Evolutionary conservation across 2,797 vertebrate genomes (phyloP).

Genomic region (Sebastes hubbsi): DNA sequence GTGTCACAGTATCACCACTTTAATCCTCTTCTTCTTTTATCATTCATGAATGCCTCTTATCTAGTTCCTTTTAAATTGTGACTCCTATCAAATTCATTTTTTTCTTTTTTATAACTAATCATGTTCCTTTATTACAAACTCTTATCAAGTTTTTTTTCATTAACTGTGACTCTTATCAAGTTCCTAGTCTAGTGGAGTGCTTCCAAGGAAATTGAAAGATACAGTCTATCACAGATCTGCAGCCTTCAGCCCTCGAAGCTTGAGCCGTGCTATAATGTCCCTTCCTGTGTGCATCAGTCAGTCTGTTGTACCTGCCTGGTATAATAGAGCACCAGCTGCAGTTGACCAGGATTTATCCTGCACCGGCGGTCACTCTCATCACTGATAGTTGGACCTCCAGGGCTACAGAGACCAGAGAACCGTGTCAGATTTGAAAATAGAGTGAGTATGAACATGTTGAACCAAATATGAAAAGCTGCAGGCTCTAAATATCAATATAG

Average conservation of each 20-base stretch:
- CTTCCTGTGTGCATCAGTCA: constrained; percentile 24
- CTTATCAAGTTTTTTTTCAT: constrained; percentile 48
- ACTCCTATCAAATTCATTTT: constrained; percentile 30
- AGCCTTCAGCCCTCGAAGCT: constrained; percentile 19
- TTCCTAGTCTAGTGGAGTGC: constrained; percentile 8
- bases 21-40: constrained; percentile 53
- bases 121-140: constrained; percentile 40
- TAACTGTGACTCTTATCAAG: constrained; percentile 49
- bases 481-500: not conserved
- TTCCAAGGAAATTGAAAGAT: constrained; percentile 55
- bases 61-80: constrained; percentile 38
- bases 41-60: constrained; percentile 48
- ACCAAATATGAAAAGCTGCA: not conserved
- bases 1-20: constrained; percentile 15
- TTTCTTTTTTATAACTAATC: constrained; percentile 36
- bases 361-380: not conserved
- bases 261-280: not conserved
- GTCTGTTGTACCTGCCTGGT: not conserved
- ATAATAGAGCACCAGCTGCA: constrained; percentile 21
- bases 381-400: constrained; percentile 6
- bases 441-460: not conserved
- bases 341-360: constrained; percentile 28
- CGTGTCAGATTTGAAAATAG: not conserved
- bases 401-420: not conserved
- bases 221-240: constrained; percentile 33